Evolutionary conservation across 2,113 vertebrate species (phyloP).

Genomic region (Alligator sinensis): DNA sequence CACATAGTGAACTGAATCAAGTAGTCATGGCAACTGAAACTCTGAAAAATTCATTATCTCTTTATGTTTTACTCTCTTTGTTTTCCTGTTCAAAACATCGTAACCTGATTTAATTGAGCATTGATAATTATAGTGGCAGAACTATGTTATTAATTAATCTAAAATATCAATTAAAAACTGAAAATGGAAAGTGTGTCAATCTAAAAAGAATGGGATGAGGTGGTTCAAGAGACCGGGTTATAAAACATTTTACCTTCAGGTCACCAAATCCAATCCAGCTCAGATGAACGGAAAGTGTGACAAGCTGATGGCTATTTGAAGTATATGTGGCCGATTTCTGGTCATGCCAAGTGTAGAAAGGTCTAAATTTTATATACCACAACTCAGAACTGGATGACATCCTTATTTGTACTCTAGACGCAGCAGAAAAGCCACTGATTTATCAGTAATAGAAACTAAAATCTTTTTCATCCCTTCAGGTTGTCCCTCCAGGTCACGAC

Average conservation of each 20-base stretch:
- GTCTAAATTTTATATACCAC: accelerated
- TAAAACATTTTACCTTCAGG: background rate
- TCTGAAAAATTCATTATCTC: background rate
- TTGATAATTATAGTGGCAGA: constrained; percentile 7
- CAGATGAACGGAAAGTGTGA: constrained; percentile 1
- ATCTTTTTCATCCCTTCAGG: background rate
- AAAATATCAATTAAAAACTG: constrained; percentile 38
- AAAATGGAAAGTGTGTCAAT: background rate
- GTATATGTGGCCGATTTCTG: background rate
- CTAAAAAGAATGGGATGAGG: constrained; percentile 24
- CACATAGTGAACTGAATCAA: background rate
- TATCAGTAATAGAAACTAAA: background rate
- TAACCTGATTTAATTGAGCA: constrained; percentile 33
- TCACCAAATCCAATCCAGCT: constrained; percentile 15
- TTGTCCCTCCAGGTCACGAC: background rate
- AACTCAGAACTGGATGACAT: background rate
- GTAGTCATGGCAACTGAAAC: background rate
- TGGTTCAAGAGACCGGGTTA: background rate
- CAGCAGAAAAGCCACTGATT: background rate
- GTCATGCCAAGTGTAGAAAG: background rate
- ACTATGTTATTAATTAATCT: background rate
- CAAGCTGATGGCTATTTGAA: background rate
- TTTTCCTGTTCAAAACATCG: constrained; percentile 32
- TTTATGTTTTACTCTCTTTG: background rate
- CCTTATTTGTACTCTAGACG: background rate